Conservation (phyloP, 2,888 invertebrate species). For the Coleophora deauratella region DNA sequence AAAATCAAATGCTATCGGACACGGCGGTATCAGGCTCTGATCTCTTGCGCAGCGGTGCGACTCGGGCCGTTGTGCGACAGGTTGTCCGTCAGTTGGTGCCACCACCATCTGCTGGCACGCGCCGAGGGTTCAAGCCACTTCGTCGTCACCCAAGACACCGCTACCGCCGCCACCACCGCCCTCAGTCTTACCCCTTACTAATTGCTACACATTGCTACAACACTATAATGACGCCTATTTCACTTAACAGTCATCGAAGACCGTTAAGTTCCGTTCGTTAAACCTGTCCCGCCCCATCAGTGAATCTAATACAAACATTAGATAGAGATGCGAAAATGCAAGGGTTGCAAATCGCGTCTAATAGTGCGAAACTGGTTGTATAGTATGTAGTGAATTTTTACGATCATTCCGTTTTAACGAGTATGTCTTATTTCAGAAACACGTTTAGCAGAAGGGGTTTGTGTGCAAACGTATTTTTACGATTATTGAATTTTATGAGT, state of each 20-base stretch:
- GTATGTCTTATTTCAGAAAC: conserved; percentile 31
- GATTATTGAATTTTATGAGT: conserved; percentile 7
- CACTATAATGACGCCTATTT: conserved; percentile 27
- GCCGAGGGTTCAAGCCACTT: conserved; percentile 26
- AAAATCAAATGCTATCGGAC: conserved; percentile 45
- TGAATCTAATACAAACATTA: conserved; percentile 36
- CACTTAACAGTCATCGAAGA: conserved; percentile 53
- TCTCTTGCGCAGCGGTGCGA: conserved; percentile 60
- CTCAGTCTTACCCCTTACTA: conserved; percentile 56
- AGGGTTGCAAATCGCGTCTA: conserved; percentile 66
- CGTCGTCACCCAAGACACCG: conserved; percentile 48
- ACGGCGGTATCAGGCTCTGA: conserved; percentile 46
- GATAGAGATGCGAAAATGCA: conserved; percentile 47
- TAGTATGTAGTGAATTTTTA: too few species aligned
- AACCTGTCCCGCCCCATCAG: conserved; percentile 54
- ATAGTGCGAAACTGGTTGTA: conserved; percentile 57
- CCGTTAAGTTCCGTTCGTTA: conserved; percentile 68
- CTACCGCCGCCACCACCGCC: conserved; percentile 24
- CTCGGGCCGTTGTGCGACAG: conserved; percentile 69
- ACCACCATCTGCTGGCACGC: conserved; percentile 57
- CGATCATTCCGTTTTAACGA: conserved; percentile 8
- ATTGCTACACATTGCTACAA: conserved; percentile 34
- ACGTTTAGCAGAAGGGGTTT: conserved; percentile 17
- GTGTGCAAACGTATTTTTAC: conserved; percentile 12
- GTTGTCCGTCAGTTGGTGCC: conserved; percentile 63